These are phyloP conservation scores for Todus mexicanus DNA, from an alignment of 2,797 vertebrate species.

Conservation along the genomic window DNA sequence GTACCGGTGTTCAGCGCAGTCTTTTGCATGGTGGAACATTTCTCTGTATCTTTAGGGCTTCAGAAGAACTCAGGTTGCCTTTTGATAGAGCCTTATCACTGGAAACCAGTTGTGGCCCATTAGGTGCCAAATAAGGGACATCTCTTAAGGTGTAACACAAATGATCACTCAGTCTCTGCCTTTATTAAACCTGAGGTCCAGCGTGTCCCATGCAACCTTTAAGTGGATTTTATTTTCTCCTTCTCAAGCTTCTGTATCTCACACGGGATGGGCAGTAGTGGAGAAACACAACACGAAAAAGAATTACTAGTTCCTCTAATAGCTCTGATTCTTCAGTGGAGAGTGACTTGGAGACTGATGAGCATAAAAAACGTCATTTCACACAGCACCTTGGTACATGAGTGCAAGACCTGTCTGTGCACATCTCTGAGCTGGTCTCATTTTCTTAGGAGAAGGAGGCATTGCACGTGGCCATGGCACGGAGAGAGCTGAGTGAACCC, in stretches of 20 bases:
- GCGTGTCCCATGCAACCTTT: neutral
- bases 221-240: neutral
- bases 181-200: neutral
- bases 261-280: accelerated
- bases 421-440: neutral
- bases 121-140: neutral
- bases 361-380: neutral
- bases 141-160: neutral
- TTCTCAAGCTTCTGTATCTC: neutral
- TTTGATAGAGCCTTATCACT: neutral
- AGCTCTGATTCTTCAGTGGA: neutral
- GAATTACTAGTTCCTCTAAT: neutral
- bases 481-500: neutral
- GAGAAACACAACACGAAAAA: neutral
- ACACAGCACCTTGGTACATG: neutral
- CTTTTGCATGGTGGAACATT: neutral
- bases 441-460: neutral
- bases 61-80: neutral
- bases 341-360: neutral
- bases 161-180: neutral
- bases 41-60: neutral
- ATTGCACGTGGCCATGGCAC: neutral
- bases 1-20: neutral
- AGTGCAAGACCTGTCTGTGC: neutral
- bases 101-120: neutral